phyloP scores from a whole-genome alignment of 2,797 vertebrate species.

The Ceryle rudis region DNA sequence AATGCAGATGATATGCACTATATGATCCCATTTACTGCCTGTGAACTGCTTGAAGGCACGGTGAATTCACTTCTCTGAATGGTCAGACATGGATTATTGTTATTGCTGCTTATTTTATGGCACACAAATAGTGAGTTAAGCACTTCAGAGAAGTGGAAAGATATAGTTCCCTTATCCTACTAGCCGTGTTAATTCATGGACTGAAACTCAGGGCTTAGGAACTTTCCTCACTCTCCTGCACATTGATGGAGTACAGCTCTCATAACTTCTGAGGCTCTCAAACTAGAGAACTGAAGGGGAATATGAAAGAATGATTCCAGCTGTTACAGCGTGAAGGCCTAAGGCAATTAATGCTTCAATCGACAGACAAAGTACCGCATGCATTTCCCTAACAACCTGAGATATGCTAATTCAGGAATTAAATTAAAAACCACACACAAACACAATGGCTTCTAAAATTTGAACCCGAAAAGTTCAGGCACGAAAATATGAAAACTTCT shows the following conservation, averaged over 20 bases:
- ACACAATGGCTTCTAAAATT: constrained; percentile 28
- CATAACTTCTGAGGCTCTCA: neutral
- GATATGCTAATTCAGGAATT: constrained; percentile 22
- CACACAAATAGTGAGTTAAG: constrained; percentile 27
- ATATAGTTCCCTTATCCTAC: neutral
- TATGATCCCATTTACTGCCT: constrained; percentile 36
- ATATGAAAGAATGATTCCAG: constrained; percentile 9
- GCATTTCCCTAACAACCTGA: constrained; percentile 28
- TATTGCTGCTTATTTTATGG: neutral
- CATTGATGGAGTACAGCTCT: neutral
- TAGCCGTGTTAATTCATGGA: neutral
- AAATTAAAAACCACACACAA: neutral
- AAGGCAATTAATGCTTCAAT: constrained; percentile 48
- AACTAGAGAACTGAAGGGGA: neutral
- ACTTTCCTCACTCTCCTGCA: neutral
- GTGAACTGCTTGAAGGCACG: neutral
- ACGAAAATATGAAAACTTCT: neutral
- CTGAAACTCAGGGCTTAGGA: neutral
- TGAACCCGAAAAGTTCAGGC: neutral
- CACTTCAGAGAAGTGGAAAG: constrained; percentile 22
- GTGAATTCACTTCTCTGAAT: neutral
- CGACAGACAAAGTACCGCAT: neutral
- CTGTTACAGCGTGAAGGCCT: neutral
- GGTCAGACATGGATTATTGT: constrained; percentile 28
- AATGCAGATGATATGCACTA: constrained; percentile 44